Evolutionary conservation across 2,888 invertebrate species (phyloP).

Genomic region (Phyto melanocephala): DNA sequence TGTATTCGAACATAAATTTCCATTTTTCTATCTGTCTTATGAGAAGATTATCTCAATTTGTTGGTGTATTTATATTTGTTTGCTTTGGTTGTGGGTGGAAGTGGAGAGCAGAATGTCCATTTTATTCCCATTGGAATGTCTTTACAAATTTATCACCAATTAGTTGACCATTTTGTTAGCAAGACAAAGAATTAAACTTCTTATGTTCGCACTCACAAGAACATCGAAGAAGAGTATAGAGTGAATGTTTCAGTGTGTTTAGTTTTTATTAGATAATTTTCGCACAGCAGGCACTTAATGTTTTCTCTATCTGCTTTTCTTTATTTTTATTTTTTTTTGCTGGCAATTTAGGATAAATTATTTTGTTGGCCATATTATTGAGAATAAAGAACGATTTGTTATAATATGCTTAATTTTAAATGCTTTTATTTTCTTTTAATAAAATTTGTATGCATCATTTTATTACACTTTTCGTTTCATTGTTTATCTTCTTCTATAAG

Average conservation of each 20-base stretch:
- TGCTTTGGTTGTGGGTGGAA: background rate
- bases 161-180: conserved; percentile 56
- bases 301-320: conserved; percentile 32
- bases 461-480: background rate
- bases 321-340: background rate
- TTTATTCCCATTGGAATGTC: conserved; percentile 31
- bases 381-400: background rate
- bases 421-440: background rate
- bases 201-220: background rate
- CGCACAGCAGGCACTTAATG: conserved; percentile 50
- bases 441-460: background rate
- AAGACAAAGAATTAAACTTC: background rate
- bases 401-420: background rate
- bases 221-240: background rate
- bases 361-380: background rate
- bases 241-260: background rate
- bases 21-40: conserved; percentile 51
- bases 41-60: conserved; percentile 60
- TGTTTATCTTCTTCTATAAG: background rate
- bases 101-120: conserved; percentile 18
- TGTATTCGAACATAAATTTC: conserved; percentile 58
- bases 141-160: conserved; percentile 61
- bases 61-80: conserved; percentile 11
- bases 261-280: background rate
- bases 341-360: conserved; percentile 21